Evolutionary conservation across 2,888 invertebrate species (phyloP), one percentile per base, ranked within the genome.

Genomic region (Patella pellucida): DNA sequence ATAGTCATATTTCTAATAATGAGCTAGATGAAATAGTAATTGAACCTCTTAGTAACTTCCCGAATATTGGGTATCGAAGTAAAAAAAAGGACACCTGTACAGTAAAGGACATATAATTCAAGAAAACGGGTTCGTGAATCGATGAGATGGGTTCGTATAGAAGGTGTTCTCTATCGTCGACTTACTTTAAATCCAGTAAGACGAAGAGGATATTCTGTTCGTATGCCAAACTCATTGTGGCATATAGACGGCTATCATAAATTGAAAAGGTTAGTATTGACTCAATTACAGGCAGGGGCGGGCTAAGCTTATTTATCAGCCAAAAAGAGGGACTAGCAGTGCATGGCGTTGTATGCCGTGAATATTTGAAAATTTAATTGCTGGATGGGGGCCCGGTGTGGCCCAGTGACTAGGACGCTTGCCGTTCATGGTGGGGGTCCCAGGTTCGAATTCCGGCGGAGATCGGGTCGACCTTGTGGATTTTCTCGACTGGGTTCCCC

Each of bases 21-120:
- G 56, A 56, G 19, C 19, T 56, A 56, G 56, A 56, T 56, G 56
- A 56, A 56, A 56, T 56, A 56, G 56, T 56, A n/a, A 56, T 19
- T 56, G 56, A 56, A 5, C 16, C n/a, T n/a, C 19, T 56, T 16
- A 56, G 11, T 19, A 56, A 56, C 19, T 56, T n/a, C 12, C 56
- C 56, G 9, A 56, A 56, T 56, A 56, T 56, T n/a, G 56, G 56
- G 19, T 56, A 56, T 56, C 16, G 56, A 19, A 56, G 56, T 56
- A 19, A 11, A 19, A n/a, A 19, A 56, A n/a, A n/a, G 56, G 16
- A 56, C 56, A 56, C 19, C 19, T 56, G 56, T n/a, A 56, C 16
- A 56, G 56, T n/a, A 56, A 19, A 19, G 56, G 56, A 56, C 56
- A 56, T 19, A 56, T n/a, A n/a, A 19, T 56, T 56, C 19, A 56